Conservation (phyloP, 2,888 invertebrate species). For the Eupithecia abbreviata region DNA sequence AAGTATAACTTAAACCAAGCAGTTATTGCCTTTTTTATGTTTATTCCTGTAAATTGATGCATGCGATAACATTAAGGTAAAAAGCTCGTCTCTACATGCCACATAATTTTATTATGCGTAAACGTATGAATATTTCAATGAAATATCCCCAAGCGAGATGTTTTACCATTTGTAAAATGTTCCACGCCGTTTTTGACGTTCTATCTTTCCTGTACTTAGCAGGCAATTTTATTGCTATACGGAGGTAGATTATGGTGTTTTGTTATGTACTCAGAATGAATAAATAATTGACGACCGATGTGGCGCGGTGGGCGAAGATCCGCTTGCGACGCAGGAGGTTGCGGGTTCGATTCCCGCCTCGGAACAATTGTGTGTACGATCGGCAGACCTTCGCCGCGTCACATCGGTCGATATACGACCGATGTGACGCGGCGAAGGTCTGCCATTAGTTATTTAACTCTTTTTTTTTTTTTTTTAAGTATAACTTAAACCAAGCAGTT, state of each 20-base stretch:
- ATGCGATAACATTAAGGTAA: conserved; percentile 24
- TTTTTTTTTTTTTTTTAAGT: too few relatives aligned
- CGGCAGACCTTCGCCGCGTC: too few relatives aligned
- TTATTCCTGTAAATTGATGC: conserved; percentile 23
- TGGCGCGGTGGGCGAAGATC: too few relatives aligned
- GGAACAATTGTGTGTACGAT: too few relatives aligned
- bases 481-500: not conserved
- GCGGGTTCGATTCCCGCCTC: too few relatives aligned
- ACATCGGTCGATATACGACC: too few relatives aligned
- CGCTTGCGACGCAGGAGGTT: too few relatives aligned
- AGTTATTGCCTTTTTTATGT: not conserved
- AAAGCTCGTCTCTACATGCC: conserved; percentile 20
- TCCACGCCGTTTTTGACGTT: conserved; percentile 33
- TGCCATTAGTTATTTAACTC: too few relatives aligned
- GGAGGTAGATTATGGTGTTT: not conserved
- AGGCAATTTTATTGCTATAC: not conserved
- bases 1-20: not conserved
- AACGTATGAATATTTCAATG: conserved; percentile 42
- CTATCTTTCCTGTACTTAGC: conserved; percentile 23
- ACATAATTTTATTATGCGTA: conserved; percentile 38
- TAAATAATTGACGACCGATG: too few relatives aligned
- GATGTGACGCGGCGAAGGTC: too few relatives aligned
- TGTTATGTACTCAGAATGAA: not conserved
- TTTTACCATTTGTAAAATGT: conserved; percentile 40
- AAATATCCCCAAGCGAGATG: conserved; percentile 31